Percentiles rank a stretch among this genome's conserved stretches.
These are phyloP conservation scores for Tokudaia tokunoshimensis DNA, from an alignment of 2,797 vertebrate genomes.

Conservation along the genomic window DNA sequence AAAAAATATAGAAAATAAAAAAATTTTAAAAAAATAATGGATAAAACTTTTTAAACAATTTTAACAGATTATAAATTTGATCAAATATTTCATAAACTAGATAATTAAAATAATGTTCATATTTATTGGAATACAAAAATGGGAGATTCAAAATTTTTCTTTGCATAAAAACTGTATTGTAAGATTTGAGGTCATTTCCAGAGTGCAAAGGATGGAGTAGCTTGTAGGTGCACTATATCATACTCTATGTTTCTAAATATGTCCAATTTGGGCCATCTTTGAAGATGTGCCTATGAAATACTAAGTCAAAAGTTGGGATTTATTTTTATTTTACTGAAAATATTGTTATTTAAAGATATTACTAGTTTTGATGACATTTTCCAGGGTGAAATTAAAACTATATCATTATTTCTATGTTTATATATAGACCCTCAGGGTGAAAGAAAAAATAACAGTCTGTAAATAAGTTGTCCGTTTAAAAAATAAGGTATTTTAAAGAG, in stretches of 20 bases:
- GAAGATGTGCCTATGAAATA: not conserved
- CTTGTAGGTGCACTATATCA: not conserved
- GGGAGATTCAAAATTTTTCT: not conserved
- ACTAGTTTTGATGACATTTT: not conserved
- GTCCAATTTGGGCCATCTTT: not conserved
- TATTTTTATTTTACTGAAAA: constrained; percentile 29
- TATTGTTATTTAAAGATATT: not conserved
- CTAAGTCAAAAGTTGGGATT: not conserved
- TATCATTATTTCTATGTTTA: constrained; percentile 6
- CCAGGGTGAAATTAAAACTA: not conserved
- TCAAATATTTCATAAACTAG: not conserved
- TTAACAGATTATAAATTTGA: not conserved
- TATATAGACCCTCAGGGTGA: not conserved
- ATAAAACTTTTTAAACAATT: not conserved
- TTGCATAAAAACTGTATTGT: not conserved
- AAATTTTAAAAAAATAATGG: no score
- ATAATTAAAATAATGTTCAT: not conserved
- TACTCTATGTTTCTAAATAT: constrained; percentile 28
- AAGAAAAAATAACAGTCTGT: not conserved
- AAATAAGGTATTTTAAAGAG: constrained; percentile 12
- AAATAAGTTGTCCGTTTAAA: not conserved
- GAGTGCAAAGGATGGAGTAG: not conserved
- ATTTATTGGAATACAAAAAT: constrained; percentile 3
- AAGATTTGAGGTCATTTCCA: not conserved
- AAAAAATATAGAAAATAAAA: no score